Evolutionary conservation across 64 coral and sea anemone genomes (phyloP).

Genomic region (Orbicella faveolata): DNA sequence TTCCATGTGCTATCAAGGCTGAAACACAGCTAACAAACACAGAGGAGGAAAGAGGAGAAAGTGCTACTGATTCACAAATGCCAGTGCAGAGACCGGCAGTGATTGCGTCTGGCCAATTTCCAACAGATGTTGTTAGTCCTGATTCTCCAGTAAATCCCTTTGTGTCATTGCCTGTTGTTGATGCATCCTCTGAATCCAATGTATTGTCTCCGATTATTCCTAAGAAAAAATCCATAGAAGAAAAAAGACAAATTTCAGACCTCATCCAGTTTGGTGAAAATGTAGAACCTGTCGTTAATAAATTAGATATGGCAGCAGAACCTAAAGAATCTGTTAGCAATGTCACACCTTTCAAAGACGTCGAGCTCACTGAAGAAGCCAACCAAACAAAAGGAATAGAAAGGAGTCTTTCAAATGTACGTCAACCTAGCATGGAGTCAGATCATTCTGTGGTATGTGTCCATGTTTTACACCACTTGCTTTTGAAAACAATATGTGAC

Average conservation of each 20-base stretch:
- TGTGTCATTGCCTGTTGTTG: not conserved
- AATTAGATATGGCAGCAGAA: not conserved
- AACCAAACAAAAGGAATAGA: not conserved
- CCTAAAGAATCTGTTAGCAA: not conserved
- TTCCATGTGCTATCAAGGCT: not conserved
- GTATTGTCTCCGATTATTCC: not conserved
- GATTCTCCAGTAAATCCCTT: not conserved
- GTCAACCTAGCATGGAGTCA: slow-evolving; percentile 77
- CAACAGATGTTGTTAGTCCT: not conserved
- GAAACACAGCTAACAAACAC: not conserved
- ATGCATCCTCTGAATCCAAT: not conserved
- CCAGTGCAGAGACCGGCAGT: not conserved
- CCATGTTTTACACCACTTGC: not conserved
- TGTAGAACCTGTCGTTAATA: not conserved
- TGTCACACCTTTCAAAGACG: not conserved
- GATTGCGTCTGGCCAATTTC: not conserved
- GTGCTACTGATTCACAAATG: not conserved
- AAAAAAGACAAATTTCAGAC: not conserved
- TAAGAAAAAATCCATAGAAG: not conserved
- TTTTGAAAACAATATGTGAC: too few species aligned
- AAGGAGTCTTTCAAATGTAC: slow-evolving; percentile 4
- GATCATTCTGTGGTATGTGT: slow-evolving; percentile 75
- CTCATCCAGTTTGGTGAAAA: slow-evolving; percentile 14
- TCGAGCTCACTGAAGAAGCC: not conserved
- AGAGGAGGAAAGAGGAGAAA: not conserved